These are phyloP conservation scores for Teleogryllus occipitalis DNA, from an alignment of 1,140 invertebrate species.

Conservation along the genomic window DNA sequence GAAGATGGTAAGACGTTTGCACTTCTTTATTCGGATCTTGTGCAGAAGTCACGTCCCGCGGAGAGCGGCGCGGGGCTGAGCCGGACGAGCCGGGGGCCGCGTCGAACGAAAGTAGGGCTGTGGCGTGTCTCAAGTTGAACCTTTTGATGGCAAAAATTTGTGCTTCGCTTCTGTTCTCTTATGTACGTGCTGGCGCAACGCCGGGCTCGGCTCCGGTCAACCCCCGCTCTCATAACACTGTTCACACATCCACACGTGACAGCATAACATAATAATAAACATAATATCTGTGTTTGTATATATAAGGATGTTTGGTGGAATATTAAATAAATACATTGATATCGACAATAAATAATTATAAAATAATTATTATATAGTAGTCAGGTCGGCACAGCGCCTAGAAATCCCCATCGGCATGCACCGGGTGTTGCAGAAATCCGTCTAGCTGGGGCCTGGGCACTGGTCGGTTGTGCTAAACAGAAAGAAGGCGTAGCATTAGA, in stretches of 20 bases:
- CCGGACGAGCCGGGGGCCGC: not conserved
- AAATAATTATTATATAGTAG: not conserved
- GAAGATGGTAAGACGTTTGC: not conserved
- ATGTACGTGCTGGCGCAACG: not conserved
- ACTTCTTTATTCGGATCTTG: not conserved
- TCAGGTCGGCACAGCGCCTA: not conserved
- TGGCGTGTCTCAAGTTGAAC: not conserved
- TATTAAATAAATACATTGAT: constrained; percentile 6
- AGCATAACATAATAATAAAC: not conserved
- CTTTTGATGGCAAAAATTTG: not conserved
- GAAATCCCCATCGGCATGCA: not conserved
- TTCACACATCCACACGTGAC: not conserved
- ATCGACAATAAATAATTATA: constrained; percentile 6
- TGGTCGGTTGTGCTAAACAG: not conserved
- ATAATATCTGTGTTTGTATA: not conserved
- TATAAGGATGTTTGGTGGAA: constrained; percentile 4
- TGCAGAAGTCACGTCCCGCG: not conserved
- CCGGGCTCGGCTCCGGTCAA: not conserved
- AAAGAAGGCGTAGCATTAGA: not conserved
- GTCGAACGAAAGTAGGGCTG: not conserved
- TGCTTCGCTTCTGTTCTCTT: not conserved
- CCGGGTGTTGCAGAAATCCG: not conserved
- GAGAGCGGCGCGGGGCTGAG: not conserved
- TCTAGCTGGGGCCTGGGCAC: not conserved
- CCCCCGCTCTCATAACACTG: not conserved